A percentile compares a stretch with the other conserved stretches of the same genome.
These are phyloP conservation scores for Drosophila simulans DNA, from an alignment of 1,140 invertebrate genomes.

Conservation along the genomic window DNA sequence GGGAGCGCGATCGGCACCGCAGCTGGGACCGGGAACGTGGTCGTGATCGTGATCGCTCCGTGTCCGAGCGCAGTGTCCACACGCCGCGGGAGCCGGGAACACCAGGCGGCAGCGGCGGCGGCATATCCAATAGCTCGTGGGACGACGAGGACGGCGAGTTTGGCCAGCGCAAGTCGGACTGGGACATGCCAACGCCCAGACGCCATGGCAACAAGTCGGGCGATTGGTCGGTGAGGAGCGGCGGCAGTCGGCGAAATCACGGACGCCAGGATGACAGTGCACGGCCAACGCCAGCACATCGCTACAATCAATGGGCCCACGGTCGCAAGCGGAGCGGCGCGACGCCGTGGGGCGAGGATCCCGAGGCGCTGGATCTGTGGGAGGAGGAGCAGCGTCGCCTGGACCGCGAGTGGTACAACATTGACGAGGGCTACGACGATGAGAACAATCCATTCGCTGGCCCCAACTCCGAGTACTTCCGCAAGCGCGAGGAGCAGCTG, in stretches of 20 bases:
- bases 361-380: constrained; percentile 92
- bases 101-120: constrained; percentile 85
- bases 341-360: constrained; percentile 87
- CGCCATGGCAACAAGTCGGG: constrained; percentile 85
- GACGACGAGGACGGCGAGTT: constrained; percentile 90
- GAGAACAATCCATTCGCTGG: constrained; percentile 96
- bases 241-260: constrained; percentile 85
- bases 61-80: constrained; percentile 87
- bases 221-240: constrained; percentile 70
- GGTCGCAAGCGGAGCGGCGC: constrained; percentile 88
- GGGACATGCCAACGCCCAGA: constrained; percentile 97
- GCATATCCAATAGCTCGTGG: constrained; percentile 88
- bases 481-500: constrained; percentile 95
- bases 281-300: constrained; percentile 93
- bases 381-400: constrained; percentile 96
- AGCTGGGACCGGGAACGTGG: constrained; percentile 49
- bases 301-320: constrained; percentile 89
- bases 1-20: constrained; percentile 43
- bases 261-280: constrained; percentile 88
- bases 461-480: constrained; percentile 94
- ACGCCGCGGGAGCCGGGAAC: constrained; percentile 92
- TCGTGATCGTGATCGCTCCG: constrained; percentile 55
- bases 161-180: constrained; percentile 91
- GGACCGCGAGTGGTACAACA: constrained; percentile 98
- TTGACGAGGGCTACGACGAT: constrained; percentile 97